Conservation (phyloP, 2,888 invertebrate species). For the Poecilus cupreus region DNA sequence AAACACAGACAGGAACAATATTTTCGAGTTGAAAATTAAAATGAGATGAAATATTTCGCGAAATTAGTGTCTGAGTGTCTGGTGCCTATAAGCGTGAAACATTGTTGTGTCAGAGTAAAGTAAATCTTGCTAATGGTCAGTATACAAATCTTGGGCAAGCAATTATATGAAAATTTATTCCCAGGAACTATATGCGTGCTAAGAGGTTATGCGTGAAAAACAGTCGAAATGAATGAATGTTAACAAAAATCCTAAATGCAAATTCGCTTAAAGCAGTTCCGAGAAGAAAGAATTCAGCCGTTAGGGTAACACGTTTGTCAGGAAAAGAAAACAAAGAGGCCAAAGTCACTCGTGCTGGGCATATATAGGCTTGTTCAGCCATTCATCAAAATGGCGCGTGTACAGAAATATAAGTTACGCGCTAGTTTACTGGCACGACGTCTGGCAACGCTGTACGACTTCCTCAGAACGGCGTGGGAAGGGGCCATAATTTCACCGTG, state of each 20-base stretch:
- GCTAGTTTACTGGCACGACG: slow-evolving; percentile 28
- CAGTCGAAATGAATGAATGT: slow-evolving; percentile 34
- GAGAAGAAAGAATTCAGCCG: slow-evolving; percentile 22
- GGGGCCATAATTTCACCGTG: slow-evolving; percentile 16
- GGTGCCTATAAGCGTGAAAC: not conserved
- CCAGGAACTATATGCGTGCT: not conserved
- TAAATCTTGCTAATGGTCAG: not conserved
- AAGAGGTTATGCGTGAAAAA: not conserved
- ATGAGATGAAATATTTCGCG: not conserved
- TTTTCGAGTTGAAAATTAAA: not conserved
- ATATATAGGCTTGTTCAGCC: slow-evolving; percentile 58
- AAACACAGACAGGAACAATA: not conserved
- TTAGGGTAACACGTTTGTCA: slow-evolving; percentile 54
- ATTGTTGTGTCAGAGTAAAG: not conserved
- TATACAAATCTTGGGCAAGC: not conserved
- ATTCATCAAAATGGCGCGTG: slow-evolving; percentile 58
- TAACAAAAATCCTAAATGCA: slow-evolving; percentile 45
- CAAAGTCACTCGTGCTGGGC: slow-evolving; percentile 57
- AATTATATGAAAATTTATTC: slow-evolving; percentile 6
- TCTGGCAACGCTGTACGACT: slow-evolving; percentile 19
- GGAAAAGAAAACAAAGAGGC: slow-evolving; percentile 52
- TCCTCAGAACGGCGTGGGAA: not conserved
- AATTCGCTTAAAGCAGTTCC: slow-evolving; percentile 41
- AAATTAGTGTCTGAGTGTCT: too few species aligned
- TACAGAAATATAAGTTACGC: slow-evolving; percentile 57